A percentile compares a stretch with the other conserved stretches of the same genome.
phyloP scores from a whole-genome alignment of 2,113 vertebrate species.

The Thunnus maccoyii region DNA sequence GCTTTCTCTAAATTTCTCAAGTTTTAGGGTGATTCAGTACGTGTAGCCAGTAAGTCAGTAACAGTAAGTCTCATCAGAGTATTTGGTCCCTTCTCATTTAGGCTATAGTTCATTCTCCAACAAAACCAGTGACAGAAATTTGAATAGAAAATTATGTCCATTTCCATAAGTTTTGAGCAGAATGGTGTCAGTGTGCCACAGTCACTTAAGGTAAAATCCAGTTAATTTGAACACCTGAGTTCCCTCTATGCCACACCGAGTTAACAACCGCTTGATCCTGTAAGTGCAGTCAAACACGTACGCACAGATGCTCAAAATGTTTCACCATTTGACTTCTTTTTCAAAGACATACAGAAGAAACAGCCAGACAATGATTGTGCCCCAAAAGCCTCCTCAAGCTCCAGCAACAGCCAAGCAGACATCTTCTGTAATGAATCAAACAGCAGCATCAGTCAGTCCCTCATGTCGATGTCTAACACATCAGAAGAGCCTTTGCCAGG shows the following conservation, averaged over 20 bases:
- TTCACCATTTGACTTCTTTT: slow-evolving; percentile 30
- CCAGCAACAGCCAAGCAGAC: slow-evolving; percentile 95
- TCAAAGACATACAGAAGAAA: slow-evolving; percentile 95
- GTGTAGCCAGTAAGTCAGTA: no score
- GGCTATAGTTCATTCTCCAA: background rate
- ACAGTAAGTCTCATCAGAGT: background rate
- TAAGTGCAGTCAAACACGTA: background rate
- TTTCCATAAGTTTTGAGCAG: background rate
- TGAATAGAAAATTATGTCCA: background rate
- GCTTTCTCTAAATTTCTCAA: no score
- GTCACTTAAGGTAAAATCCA: background rate
- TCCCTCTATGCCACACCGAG: background rate
- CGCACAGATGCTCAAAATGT: background rate
- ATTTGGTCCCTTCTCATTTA: background rate
- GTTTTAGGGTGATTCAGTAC: no score
- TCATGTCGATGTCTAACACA: slow-evolving; percentile 88
- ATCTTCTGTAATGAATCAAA: slow-evolving; percentile 93
- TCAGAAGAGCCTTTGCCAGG: slow-evolving; percentile 90
- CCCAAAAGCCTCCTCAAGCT: slow-evolving; percentile 92
- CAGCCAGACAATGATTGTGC: slow-evolving; percentile 93
- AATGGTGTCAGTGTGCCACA: background rate
- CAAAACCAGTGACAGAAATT: background rate
- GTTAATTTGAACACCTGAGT: background rate
- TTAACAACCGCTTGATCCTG: background rate
- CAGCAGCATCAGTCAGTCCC: slow-evolving; percentile 92